Evolutionary conservation across 2,797 vertebrate species (phyloP).

Genomic region (Pseudotriccus pelzelni): DNA sequence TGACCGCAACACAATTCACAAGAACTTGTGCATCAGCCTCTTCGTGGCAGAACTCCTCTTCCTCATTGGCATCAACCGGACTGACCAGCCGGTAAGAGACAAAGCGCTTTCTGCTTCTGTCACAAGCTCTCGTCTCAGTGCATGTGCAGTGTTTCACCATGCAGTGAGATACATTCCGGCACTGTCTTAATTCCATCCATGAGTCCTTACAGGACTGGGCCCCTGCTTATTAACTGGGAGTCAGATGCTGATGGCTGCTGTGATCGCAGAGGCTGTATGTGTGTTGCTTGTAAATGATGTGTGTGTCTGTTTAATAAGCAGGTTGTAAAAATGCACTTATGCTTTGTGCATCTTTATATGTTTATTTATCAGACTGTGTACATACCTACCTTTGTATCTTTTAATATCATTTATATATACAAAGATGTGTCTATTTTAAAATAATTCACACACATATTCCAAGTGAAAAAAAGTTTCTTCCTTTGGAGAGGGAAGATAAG

Average conservation of each 20-base stretch:
- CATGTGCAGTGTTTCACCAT: background rate
- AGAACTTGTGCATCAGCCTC: slow-evolving; percentile 96
- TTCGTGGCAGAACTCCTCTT: slow-evolving; percentile 97
- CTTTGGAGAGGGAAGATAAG: background rate
- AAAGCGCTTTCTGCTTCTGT: background rate
- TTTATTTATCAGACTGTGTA: background rate
- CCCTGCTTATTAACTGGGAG: background rate
- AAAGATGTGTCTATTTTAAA: background rate
- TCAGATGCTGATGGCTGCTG: background rate
- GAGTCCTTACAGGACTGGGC: background rate
- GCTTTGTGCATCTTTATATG: background rate
- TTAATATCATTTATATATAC: background rate
- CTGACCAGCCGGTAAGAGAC: slow-evolving; percentile 91
- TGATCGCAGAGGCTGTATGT: background rate
- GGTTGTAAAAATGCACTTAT: background rate
- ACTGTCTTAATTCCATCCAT: background rate
- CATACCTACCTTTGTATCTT: background rate
- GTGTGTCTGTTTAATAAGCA: background rate
- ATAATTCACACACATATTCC: background rate
- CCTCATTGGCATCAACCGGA: slow-evolving; percentile 94
- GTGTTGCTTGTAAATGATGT: background rate
- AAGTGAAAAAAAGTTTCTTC: background rate
- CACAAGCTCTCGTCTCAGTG: background rate
- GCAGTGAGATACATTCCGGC: background rate
- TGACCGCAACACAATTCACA: slow-evolving; percentile 98